Conservation (phyloP, 2,797 vertebrate species). For the Taeniopygia guttata region DNA sequence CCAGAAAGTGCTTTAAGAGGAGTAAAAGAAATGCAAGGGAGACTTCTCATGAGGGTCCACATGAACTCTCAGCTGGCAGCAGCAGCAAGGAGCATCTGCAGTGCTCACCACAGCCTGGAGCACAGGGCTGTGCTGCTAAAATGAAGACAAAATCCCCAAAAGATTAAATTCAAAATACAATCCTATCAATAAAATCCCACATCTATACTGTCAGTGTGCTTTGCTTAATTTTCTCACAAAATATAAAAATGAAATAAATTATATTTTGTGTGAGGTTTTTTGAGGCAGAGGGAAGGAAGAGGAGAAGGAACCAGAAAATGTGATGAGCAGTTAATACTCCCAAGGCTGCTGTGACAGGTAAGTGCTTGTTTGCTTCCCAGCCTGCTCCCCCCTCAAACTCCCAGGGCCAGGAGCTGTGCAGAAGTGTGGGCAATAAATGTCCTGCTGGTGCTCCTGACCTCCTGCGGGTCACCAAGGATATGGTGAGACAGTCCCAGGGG, state of each 20-base stretch:
- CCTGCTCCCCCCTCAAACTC: not conserved
- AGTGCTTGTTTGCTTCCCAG: not conserved
- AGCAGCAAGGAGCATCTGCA: not conserved
- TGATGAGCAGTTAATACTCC: not conserved
- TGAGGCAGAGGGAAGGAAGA: not conserved
- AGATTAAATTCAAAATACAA: not conserved
- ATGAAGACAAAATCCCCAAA: not conserved
- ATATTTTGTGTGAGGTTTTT: not conserved
- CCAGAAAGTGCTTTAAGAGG: not conserved
- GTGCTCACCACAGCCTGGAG: not conserved
- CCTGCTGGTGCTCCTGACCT: not conserved
- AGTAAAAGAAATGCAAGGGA: not conserved
- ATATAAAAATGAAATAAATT: not conserved
- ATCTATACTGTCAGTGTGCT: not conserved
- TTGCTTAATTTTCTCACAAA: not conserved
- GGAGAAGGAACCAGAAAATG: not conserved
- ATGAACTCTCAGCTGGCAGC: not conserved
- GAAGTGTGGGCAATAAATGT: not conserved
- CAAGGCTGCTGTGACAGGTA: not conserved
- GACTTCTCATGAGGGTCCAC: not conserved
- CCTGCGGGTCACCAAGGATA: not conserved
- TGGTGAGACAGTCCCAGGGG: not conserved
- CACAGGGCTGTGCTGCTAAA: not conserved
- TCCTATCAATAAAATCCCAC: not conserved
- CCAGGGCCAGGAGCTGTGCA: not conserved